Percentiles rank a stretch among this genome's conserved stretches.
Evolutionary conservation across 2,113 vertebrate genomes (phyloP).

Genomic region (Hyperopisus bebe): DNA sequence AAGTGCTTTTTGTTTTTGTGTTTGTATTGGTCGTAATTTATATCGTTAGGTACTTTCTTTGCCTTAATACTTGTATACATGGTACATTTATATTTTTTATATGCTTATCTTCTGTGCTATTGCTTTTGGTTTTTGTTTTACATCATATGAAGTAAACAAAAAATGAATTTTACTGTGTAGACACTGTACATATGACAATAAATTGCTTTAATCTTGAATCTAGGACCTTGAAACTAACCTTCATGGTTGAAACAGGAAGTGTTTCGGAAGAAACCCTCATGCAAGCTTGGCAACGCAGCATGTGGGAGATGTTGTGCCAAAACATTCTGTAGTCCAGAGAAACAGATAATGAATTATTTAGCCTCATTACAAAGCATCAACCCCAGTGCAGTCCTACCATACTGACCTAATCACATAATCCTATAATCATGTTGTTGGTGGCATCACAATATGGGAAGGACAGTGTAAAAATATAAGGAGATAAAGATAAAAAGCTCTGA

Average conservation of each 20-base stretch:
- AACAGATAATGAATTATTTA: background rate
- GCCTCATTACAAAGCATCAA: background rate
- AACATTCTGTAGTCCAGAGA: background rate
- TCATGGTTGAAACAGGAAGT: background rate
- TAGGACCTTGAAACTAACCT: background rate
- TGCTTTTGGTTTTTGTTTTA: background rate
- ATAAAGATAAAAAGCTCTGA: background rate
- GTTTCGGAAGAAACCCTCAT: background rate
- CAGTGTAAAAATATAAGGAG: background rate
- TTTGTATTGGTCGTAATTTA: background rate
- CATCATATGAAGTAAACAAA: background rate
- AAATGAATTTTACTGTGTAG: background rate
- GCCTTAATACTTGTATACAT: background rate
- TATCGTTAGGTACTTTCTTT: background rate
- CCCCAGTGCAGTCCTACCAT: background rate
- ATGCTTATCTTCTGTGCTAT: background rate
- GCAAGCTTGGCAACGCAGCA: background rate
- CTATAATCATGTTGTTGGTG: background rate
- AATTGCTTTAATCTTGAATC: background rate
- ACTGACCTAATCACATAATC: background rate
- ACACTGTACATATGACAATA: background rate
- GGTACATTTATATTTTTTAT: background rate
- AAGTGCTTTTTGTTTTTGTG: background rate
- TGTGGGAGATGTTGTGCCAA: background rate
- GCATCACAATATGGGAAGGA: background rate